phyloP scores from a whole-genome alignment of 2,113 vertebrate species.

The Trachemys scripta region DNA sequence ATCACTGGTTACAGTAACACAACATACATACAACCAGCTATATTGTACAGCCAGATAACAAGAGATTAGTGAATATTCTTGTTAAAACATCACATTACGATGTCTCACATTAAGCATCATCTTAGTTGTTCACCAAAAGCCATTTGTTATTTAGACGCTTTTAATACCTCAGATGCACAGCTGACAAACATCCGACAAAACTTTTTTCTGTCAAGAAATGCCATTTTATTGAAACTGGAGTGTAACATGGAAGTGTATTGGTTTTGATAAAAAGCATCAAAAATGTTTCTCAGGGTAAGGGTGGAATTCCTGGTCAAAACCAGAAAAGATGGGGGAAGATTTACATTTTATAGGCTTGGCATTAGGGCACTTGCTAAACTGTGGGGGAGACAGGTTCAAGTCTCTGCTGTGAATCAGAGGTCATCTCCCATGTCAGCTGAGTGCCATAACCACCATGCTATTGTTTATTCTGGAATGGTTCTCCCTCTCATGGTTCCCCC shows the following conservation, averaged over 20 bases:
- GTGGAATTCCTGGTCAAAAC: not conserved
- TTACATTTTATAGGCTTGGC: not conserved
- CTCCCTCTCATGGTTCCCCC: not conserved
- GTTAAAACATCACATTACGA: not conserved
- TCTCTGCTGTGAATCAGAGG: not conserved
- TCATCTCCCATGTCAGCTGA: not conserved
- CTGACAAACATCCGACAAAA: not conserved
- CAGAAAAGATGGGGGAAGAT: not conserved
- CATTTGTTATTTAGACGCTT: not conserved
- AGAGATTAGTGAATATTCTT: not conserved
- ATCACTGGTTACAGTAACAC: not conserved
- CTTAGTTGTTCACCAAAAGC: not conserved
- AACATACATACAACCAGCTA: not conserved
- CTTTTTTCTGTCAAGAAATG: not conserved
- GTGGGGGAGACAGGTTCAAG: not conserved
- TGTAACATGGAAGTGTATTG: not conserved
- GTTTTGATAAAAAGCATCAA: not conserved
- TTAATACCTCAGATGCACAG: not conserved
- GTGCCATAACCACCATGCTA: not conserved
- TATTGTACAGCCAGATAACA: not conserved
- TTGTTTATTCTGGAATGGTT: not conserved
- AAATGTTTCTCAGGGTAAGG: not conserved
- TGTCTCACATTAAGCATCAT: not conserved
- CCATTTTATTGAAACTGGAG: not conserved
- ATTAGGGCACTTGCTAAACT: not conserved